phyloP scores from a whole-genome alignment of 2,113 vertebrate genomes.

The Chelonoidis abingdonii region DNA sequence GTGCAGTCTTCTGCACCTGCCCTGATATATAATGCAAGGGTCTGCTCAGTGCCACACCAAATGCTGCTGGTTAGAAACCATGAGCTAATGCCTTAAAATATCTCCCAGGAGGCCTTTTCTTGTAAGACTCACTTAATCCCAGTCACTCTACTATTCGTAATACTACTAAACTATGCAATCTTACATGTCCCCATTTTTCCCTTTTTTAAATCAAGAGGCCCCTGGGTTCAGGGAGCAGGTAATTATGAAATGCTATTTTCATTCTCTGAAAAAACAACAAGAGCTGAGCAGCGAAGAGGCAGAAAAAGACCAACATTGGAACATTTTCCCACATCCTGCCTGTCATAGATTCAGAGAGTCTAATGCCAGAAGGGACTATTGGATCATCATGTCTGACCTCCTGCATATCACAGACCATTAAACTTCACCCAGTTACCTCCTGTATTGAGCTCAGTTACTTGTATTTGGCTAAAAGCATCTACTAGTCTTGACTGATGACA shows the following conservation, averaged over 20 bases:
- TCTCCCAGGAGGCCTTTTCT: conserved; percentile 42
- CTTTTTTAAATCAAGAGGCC: not conserved
- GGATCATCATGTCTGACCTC: not conserved
- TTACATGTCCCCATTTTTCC: not conserved
- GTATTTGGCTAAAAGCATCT: not conserved
- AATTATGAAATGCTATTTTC: not conserved
- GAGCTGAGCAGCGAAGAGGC: not conserved
- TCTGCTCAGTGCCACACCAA: conserved; percentile 77
- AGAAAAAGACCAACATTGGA: not conserved
- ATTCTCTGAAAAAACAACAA: not conserved
- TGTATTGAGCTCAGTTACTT: not conserved
- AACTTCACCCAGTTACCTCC: not conserved
- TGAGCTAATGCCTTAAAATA: conserved; percentile 87
- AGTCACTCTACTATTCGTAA: not conserved
- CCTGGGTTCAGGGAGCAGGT: not conserved
- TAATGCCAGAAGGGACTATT: not conserved
- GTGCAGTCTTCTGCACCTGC: conserved; percentile 87
- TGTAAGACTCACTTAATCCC: conserved; percentile 11
- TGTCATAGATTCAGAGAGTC: not conserved
- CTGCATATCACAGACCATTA: not conserved
- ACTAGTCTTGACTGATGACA: not conserved
- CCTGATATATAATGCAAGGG: conserved; percentile 84
- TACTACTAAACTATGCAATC: conserved; percentile 11
- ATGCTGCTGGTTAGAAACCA: conserved; percentile 78
- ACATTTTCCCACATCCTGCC: not conserved